Percentiles rank a stretch among this genome's conserved stretches.
These are phyloP conservation scores for Mylabris phalerata DNA, from an alignment of 1,140 invertebrate species.

Conservation along the genomic window DNA sequence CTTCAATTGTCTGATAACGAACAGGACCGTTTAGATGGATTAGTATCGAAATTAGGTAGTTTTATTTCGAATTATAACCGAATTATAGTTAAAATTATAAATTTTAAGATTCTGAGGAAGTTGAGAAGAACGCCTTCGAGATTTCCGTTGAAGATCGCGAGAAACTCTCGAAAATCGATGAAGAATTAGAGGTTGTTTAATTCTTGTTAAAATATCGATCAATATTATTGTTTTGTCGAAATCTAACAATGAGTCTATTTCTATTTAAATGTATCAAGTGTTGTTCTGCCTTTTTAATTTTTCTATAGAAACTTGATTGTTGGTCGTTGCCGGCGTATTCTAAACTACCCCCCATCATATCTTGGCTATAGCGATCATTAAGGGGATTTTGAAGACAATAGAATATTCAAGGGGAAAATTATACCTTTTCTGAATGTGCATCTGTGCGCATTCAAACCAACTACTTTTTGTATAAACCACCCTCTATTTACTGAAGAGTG, in stretches of 20 bases:
- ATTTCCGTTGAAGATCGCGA: too few species aligned
- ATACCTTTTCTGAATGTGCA: constrained; percentile 26
- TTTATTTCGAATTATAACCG: not conserved
- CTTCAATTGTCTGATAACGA: constrained; percentile 31
- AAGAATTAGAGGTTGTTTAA: too few species aligned
- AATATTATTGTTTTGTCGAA: too few species aligned
- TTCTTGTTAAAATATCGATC: too few species aligned
- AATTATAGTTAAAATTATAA: not conserved
- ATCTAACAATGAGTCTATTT: too few species aligned
- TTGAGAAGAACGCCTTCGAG: not conserved
- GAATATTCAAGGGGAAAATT: constrained; percentile 35
- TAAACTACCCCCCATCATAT: too few species aligned
- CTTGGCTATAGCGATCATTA: constrained; percentile 23
- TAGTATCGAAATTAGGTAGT: constrained; percentile 22
- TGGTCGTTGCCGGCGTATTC: too few species aligned
- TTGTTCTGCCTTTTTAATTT: not conserved
- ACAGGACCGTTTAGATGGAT: constrained; percentile 23
- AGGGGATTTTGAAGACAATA: constrained; percentile 34
- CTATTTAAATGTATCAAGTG: too few species aligned
- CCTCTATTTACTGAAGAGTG: too few species aligned
- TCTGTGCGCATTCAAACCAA: constrained; percentile 15
- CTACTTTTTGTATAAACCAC: too few species aligned
- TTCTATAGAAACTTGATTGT: too few species aligned
- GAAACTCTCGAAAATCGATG: too few species aligned
- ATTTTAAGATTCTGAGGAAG: constrained; percentile 6